phyloP scores from a whole-genome alignment of 1,140 invertebrate genomes.

The Tetramorium parvispinum region DNA sequence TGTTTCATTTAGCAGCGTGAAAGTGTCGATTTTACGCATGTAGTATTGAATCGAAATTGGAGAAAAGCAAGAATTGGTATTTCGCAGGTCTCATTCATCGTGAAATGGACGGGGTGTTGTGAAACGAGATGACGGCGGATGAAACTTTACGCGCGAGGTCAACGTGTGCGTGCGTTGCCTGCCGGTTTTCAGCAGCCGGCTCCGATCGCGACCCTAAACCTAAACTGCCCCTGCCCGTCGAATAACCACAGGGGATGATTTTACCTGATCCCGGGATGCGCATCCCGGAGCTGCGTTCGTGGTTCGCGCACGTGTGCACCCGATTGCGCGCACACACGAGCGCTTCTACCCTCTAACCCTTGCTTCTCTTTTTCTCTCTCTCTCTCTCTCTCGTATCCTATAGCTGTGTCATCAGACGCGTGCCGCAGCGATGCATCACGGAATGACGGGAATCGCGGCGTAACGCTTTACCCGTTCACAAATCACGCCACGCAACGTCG shows the following conservation, averaged over 20 bases:
- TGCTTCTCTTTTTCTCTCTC: neutral
- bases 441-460: slow-evolving; percentile 78
- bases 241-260: neutral
- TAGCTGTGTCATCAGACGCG: slow-evolving; percentile 79
- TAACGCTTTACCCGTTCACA: slow-evolving; percentile 75
- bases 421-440: slow-evolving; percentile 81
- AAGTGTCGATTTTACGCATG: slow-evolving; percentile 1
- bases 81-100: neutral
- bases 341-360: slow-evolving; percentile 27
- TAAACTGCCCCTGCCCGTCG: neutral
- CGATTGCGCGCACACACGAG: neutral
- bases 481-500: slow-evolving; percentile 75
- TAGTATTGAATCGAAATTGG: slow-evolving; percentile 14
- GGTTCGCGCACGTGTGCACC: slow-evolving; percentile 9
- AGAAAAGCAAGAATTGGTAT: slow-evolving; percentile 19
- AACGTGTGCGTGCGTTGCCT: neutral
- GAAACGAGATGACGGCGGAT: slow-evolving; percentile 6
- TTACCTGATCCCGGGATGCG: slow-evolving; percentile 17
- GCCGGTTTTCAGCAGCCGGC: neutral
- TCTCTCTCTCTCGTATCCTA: neutral
- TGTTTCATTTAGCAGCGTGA: neutral
- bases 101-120: neutral
- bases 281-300: neutral
- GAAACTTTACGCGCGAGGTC: neutral
- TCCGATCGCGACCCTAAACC: neutral